Evolutionary conservation across 2,888 invertebrate species (phyloP).

Genomic region (Drosophila mimica): DNA sequence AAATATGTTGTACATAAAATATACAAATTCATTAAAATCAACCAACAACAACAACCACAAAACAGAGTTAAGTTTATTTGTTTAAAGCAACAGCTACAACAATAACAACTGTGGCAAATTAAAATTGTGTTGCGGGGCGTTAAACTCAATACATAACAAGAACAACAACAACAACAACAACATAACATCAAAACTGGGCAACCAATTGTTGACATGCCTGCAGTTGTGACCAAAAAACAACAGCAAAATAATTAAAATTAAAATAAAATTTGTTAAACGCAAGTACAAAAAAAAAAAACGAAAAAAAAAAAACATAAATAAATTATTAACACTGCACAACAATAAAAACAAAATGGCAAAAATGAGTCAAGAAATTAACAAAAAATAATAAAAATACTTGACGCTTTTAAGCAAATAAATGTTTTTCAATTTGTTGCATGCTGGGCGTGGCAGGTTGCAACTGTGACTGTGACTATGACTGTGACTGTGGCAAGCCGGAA

Average conservation of each 20-base stretch:
- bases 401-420: slow-evolving; percentile 69
- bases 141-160: slow-evolving; percentile 31
- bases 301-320: slow-evolving; percentile 1
- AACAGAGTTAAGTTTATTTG: slow-evolving; percentile 50
- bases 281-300: neutral
- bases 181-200: slow-evolving; percentile 6
- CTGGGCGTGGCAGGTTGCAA: slow-evolving; percentile 32
- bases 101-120: slow-evolving; percentile 45
- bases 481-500: slow-evolving; percentile 40
- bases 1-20: slow-evolving; percentile 66
- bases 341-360: neutral
- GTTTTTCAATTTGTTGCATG: slow-evolving; percentile 63
- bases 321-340: slow-evolving; percentile 1
- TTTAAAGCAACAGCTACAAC: slow-evolving; percentile 28
- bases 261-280: slow-evolving; percentile 18
- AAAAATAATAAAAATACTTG: slow-evolving; percentile 12
- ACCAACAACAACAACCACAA: slow-evolving; percentile 46
- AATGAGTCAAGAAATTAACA: slow-evolving; percentile 14
- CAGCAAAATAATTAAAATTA: slow-evolving; percentile 29
- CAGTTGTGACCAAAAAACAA: slow-evolving; percentile 18
- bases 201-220: slow-evolving; percentile 31
- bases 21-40: slow-evolving; percentile 71
- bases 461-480: slow-evolving; percentile 18
- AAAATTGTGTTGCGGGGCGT: slow-evolving; percentile 47
- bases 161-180: slow-evolving; percentile 15